These are phyloP conservation scores for Leptodirus hochenwartii DNA, from an alignment of 2,888 invertebrate species.

Conservation along the genomic window DNA sequence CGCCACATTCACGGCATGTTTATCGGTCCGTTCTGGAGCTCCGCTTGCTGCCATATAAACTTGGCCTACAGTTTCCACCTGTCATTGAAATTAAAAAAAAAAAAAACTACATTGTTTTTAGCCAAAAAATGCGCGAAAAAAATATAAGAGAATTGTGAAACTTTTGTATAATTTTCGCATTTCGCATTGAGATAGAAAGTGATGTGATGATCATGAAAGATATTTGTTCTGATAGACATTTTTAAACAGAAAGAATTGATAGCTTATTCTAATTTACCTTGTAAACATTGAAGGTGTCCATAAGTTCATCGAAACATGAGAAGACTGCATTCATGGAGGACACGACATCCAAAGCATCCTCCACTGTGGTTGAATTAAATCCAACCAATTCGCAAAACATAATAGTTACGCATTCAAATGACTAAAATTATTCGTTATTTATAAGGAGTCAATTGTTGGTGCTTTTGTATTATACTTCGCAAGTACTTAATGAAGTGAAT, in stretches of 20 bases:
- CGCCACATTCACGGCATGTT: conserved; percentile 61
- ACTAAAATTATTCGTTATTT: conserved; percentile 29
- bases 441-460: conserved; percentile 1
- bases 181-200: too few relatives aligned
- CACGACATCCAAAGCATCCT: conserved; percentile 59
- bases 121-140: not conserved
- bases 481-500: conserved; percentile 57
- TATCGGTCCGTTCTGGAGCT: conserved; percentile 54
- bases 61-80: conserved; percentile 90
- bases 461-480: conserved; percentile 37
- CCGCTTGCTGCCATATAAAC: conserved; percentile 86
- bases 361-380: conserved; percentile 37
- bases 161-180: too few relatives aligned
- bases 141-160: conserved; percentile 4
- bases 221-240: not conserved
- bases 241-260: too few relatives aligned
- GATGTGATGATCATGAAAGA: too few relatives aligned
- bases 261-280: conserved; percentile 40
- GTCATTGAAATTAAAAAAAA: not conserved
- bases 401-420: conserved; percentile 59
- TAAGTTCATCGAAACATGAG: conserved; percentile 65
- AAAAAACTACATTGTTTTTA: conserved; percentile 4
- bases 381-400: conserved; percentile 57
- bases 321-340: conserved; percentile 74
- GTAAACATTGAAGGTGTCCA: conserved; percentile 71